Percentiles rank a stretch among this genome's conserved stretches.
Evolutionary conservation across 2,888 invertebrate genomes (phyloP).

Genomic region (Acronicta psi): DNA sequence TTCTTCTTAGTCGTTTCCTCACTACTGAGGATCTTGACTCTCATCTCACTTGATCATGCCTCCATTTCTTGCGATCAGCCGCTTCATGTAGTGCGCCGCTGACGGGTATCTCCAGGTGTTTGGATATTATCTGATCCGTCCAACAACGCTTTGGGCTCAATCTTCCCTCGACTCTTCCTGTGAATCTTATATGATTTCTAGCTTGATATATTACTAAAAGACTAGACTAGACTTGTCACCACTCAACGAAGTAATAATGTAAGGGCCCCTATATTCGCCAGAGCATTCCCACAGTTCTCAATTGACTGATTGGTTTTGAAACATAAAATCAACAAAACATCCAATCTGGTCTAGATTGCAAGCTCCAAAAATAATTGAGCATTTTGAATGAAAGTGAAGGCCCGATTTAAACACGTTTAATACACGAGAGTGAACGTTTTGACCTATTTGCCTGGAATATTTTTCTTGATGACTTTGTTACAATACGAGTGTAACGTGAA

Average conservation of each 20-base stretch:
- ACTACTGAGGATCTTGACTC: no score
- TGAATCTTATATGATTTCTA: no score
- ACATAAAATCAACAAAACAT: no score
- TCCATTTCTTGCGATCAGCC: no score
- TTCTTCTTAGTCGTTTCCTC: no score
- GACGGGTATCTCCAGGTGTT: no score
- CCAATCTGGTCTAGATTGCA: slow-evolving; percentile 19
- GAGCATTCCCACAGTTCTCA: slow-evolving; percentile 1
- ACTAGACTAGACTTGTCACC: no score
- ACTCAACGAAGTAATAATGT: slow-evolving; percentile 1
- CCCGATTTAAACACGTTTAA: slow-evolving; percentile 62
- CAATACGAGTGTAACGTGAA: slow-evolving; percentile 10
- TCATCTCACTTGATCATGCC: no score
- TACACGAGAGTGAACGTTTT: slow-evolving; percentile 62
- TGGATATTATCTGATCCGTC: no score
- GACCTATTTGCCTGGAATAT: slow-evolving; percentile 60
- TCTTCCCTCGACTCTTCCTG: no score
- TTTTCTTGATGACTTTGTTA: slow-evolving; percentile 29
- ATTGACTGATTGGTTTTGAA: slow-evolving; percentile 32
- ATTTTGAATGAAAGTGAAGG: slow-evolving; percentile 57
- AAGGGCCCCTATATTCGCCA: slow-evolving; percentile 3
- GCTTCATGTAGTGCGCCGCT: no score
- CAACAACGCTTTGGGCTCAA: no score
- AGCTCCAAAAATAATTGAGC: slow-evolving; percentile 58
- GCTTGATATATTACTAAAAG: not conserved